These are phyloP conservation scores for Mythimna impura DNA, from an alignment of 2,888 invertebrate genomes.

Conservation along the genomic window DNA sequence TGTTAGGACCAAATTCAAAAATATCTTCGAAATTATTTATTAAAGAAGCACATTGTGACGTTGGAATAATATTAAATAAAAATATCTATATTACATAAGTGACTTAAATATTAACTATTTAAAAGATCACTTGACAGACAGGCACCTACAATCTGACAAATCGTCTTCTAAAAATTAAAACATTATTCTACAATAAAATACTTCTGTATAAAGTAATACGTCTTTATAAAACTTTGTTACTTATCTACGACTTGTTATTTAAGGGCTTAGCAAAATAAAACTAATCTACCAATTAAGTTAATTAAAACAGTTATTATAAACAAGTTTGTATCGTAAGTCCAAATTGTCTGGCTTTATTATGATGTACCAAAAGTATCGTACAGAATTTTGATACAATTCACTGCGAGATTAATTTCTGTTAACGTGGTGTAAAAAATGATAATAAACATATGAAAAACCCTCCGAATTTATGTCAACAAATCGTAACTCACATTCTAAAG, in stretches of 20 bases:
- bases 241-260: neutral
- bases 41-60: no score
- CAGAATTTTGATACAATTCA: neutral
- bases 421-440: neutral
- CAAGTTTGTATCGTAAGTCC: neutral
- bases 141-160: no score
- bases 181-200: neutral
- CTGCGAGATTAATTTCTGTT: constrained; percentile 9
- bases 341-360: constrained; percentile 7
- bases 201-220: no score
- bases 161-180: no score
- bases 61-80: no score
- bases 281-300: constrained; percentile 7
- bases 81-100: no score
- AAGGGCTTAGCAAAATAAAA: neutral
- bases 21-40: no score
- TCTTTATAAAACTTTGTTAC: no score
- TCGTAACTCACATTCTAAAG: constrained; percentile 15
- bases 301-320: constrained; percentile 31
- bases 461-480: constrained; percentile 12
- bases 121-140: no score
- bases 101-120: no score
- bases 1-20: no score
- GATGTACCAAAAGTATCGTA: neutral
- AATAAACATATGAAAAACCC: neutral